Evolutionary conservation across 2,888 invertebrate genomes (phyloP), one percentile per base, ranked within the genome.

Genomic region (Apocheima hispidaria): DNA sequence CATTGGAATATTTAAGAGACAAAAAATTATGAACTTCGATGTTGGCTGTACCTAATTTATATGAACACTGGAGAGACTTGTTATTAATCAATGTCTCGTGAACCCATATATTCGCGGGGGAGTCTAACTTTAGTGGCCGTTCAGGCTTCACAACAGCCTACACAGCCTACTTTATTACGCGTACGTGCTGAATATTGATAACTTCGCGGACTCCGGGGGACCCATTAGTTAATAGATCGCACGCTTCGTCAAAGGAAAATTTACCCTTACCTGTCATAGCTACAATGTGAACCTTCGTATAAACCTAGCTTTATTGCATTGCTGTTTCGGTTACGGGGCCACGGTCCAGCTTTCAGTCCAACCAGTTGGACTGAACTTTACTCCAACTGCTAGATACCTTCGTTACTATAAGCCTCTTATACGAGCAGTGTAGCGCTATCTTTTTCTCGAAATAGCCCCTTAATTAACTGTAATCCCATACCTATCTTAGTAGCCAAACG

Each of bases 51-150:
- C 46, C 60, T 70, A 69, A 72, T 73, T 71, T 70, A 72, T 66
- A 69, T 68, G 65, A 68, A 60, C 69, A 64, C 55, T 55, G 59
- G 46, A 61, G 68, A 55, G 60, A 52, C 51, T 46, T 40, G 70
- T 68, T 70, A 74, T 74, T 73, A 69, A 72, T 74, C 72, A 76
- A 68, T 63, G 70, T 71, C 65, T 65, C 63, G 63, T 66, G 66
- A 60, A 58, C 55, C 66, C 65, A 59, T 69, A 65, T 66, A 73
- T 69, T 64, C 66, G 33, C 64, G 57, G 43, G 66, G 63, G 68
- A 56, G 52, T 41, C 59, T 50, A 70, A 69, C 60, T 69, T 67
- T 53, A 56, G 67, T 65, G 61, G 63, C 61, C 66, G 65, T 52
- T 49, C 41, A 64, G 52, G 60, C 56, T 61, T 65, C 60, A 53